A percentile compares a stretch with the other conserved stretches of the same genome.
Conservation (phyloP, 2,797 vertebrate species). For the Gymnoscopelus microlampas region DNA sequence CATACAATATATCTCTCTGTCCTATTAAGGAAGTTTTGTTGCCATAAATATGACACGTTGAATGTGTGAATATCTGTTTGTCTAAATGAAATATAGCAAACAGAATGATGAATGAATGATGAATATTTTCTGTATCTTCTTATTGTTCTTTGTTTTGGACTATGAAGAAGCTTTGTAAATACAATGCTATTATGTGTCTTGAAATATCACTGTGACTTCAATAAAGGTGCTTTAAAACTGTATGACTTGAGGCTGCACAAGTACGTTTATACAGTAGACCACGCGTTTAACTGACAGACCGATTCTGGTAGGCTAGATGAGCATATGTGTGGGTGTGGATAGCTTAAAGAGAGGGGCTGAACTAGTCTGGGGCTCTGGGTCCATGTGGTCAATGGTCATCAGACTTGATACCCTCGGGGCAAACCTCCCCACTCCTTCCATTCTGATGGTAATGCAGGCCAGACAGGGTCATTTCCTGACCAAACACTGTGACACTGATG, state of each 20-base stretch:
- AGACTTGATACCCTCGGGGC: conserved; percentile 43
- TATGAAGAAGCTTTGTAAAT: too few species aligned
- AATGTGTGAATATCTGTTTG: conserved; percentile 34
- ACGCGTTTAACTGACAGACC: too few species aligned
- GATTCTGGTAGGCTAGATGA: background rate
- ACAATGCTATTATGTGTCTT: too few species aligned
- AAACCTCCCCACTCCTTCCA: conserved; percentile 41
- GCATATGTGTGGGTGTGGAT: conserved; percentile 11
- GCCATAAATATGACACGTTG: conserved; percentile 30
- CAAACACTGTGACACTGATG: conserved; percentile 78
- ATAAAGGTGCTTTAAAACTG: too few species aligned
- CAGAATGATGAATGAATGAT: conserved; percentile 20
- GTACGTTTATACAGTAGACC: too few species aligned
- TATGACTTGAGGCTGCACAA: too few species aligned
- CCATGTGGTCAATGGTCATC: conserved; percentile 25
- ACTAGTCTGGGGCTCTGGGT: background rate
- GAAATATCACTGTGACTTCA: too few species aligned
- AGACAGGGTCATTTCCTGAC: conserved; percentile 79
- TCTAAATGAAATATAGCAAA: conserved; percentile 13
- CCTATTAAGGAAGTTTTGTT: conserved; percentile 13
- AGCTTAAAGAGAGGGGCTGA: conserved; percentile 18
- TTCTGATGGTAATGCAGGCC: conserved; percentile 78
- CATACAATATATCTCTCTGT: background rate
- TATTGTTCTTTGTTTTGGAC: too few species aligned
- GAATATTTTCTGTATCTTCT: conserved; percentile 5